Conservation (phyloP, 2,888 invertebrate species). For the Chrysolina oricalcia region DNA sequence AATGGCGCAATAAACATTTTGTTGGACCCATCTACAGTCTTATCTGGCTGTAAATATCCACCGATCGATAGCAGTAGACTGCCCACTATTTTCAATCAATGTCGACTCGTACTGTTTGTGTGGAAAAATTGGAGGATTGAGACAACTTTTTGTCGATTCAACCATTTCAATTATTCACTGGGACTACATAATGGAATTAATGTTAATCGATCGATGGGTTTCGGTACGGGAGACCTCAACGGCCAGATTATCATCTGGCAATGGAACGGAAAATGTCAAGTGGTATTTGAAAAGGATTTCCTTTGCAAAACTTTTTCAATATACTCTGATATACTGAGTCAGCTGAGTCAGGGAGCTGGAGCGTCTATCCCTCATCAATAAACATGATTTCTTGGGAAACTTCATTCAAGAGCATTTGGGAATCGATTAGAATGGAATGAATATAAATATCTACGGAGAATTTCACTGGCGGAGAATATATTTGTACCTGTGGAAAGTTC, state of each 20-base stretch:
- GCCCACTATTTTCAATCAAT: background rate
- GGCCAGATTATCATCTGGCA: background rate
- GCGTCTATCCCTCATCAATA: no score
- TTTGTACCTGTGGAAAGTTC: no score
- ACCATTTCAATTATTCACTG: background rate
- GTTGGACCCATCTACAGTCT: background rate
- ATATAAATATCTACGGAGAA: no score
- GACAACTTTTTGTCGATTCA: background rate
- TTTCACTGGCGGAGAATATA: no score
- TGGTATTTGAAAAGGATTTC: background rate
- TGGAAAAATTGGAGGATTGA: background rate
- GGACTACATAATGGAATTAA: background rate
- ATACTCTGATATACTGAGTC: no score
- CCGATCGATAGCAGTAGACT: background rate
- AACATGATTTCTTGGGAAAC: no score
- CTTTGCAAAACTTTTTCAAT: no score
- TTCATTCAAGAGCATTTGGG: no score
- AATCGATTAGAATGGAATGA: no score
- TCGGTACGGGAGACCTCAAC: background rate
- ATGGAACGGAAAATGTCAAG: background rate
- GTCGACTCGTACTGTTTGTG: background rate
- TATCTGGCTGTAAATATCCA: background rate
- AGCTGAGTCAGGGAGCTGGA: no score
- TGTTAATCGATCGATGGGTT: background rate
- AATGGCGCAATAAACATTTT: background rate